phyloP scores from a whole-genome alignment of 2,888 invertebrate species.

The Priocnemis perturbator region DNA sequence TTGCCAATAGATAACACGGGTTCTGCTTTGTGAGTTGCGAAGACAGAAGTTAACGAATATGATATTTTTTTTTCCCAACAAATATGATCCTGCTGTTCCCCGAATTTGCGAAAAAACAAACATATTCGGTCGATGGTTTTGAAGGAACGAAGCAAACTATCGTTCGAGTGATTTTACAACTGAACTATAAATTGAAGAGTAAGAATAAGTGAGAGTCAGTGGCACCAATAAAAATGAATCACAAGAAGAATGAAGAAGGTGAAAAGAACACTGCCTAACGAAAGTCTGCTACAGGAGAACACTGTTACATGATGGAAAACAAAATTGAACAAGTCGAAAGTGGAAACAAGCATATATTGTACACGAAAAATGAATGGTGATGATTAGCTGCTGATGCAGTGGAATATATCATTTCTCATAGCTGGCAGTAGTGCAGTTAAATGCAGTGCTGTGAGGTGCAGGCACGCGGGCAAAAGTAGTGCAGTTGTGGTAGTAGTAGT shows the following conservation, averaged over 20 bases:
- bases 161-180: no score
- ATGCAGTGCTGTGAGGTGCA: constrained; percentile 70
- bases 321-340: constrained; percentile 4
- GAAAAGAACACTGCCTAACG: not conserved
- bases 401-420: constrained; percentile 53
- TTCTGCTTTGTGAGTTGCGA: no score
- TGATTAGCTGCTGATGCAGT: constrained; percentile 49
- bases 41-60: no score
- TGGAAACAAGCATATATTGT: constrained; percentile 10
- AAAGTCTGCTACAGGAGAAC: not conserved
- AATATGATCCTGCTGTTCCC: no score
- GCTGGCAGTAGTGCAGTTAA: constrained; percentile 65
- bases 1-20: no score
- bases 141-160: no score
- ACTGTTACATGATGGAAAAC: not conserved
- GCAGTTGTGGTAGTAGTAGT: constrained; percentile 49
- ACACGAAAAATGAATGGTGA: constrained; percentile 30
- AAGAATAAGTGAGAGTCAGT: no score
- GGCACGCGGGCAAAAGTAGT: constrained; percentile 62
- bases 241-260: not conserved
- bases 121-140: no score
- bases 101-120: no score
- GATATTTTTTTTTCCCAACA: no score
- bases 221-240: no score
- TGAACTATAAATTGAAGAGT: no score